phyloP scores from a whole-genome alignment of 2,113 vertebrate species.

The Ploceus nigricollis region DNA sequence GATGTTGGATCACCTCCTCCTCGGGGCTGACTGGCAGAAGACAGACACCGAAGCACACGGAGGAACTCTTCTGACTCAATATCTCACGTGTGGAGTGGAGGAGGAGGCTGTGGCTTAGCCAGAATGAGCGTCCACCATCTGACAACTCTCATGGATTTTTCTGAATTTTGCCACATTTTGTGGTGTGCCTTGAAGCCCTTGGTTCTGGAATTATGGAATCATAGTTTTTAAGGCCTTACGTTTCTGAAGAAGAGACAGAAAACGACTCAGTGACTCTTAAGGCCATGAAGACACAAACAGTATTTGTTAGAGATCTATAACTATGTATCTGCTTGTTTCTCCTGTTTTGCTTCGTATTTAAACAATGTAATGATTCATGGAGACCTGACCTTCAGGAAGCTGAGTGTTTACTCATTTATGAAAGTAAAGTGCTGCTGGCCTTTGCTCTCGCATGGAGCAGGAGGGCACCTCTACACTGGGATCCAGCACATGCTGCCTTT shows the following conservation, averaged over 20 bases:
- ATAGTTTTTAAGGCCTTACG: background rate
- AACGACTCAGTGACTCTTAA: background rate
- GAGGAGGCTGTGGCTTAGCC: background rate
- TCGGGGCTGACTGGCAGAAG: background rate
- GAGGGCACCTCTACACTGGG: background rate
- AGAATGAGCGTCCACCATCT: background rate
- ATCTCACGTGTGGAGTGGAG: background rate
- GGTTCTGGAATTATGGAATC: background rate
- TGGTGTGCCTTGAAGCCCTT: background rate
- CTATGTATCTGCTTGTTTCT: background rate
- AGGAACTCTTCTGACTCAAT: background rate
- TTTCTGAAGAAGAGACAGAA: background rate
- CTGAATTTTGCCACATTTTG: background rate
- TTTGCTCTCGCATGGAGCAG: background rate
- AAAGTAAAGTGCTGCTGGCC: background rate
- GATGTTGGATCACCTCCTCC: background rate
- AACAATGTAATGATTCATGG: background rate
- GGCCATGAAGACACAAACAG: background rate
- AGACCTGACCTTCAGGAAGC: background rate
- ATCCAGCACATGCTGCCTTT: background rate
- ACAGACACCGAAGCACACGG: accelerated
- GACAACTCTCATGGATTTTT: background rate
- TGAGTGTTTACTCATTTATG: background rate
- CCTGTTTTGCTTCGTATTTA: background rate
- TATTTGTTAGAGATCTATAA: background rate